A percentile compares a stretch with the other conserved stretches of the same genome.
phyloP scores from a whole-genome alignment of 2,113 vertebrate genomes.

The Halcyon senegalensis region DNA sequence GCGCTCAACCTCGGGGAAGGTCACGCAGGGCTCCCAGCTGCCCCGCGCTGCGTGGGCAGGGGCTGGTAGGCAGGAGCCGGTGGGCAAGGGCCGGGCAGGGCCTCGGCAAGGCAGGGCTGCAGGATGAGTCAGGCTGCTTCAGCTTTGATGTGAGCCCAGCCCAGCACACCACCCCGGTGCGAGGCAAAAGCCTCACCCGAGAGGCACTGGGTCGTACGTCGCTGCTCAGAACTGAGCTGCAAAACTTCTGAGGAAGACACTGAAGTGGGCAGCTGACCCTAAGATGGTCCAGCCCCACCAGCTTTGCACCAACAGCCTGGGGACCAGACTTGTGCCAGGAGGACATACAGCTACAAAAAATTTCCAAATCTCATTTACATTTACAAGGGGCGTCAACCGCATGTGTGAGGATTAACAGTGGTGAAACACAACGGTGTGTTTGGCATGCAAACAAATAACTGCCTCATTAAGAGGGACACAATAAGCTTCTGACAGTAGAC shows the following conservation, averaged over 20 bases:
- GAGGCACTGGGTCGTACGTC: neutral
- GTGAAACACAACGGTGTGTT: neutral
- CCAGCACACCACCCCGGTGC: neutral
- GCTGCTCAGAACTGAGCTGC: neutral
- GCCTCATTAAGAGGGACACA: neutral
- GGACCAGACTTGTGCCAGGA: rapidly evolving
- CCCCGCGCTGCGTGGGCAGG: rapidly evolving
- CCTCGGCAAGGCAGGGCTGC: too few relatives aligned
- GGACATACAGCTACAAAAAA: neutral
- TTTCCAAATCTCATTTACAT: neutral
- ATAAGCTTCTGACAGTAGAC: neutral
- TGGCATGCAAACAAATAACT: neutral
- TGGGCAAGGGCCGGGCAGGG: too few relatives aligned
- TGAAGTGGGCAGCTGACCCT: neutral
- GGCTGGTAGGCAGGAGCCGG: too few relatives aligned
- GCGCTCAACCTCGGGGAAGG: neutral
- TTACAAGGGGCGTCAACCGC: neutral
- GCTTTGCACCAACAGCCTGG: too few relatives aligned
- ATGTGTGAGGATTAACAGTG: too few relatives aligned
- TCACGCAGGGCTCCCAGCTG: neutral
- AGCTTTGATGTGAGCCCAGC: neutral
- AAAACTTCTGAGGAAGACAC: neutral
- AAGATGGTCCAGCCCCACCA: too few relatives aligned
- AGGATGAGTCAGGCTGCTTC: neutral
- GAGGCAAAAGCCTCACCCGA: neutral